These are phyloP conservation scores for Microtus montanus DNA, from an alignment of 2,113 vertebrate species.

Conservation along the genomic window DNA sequence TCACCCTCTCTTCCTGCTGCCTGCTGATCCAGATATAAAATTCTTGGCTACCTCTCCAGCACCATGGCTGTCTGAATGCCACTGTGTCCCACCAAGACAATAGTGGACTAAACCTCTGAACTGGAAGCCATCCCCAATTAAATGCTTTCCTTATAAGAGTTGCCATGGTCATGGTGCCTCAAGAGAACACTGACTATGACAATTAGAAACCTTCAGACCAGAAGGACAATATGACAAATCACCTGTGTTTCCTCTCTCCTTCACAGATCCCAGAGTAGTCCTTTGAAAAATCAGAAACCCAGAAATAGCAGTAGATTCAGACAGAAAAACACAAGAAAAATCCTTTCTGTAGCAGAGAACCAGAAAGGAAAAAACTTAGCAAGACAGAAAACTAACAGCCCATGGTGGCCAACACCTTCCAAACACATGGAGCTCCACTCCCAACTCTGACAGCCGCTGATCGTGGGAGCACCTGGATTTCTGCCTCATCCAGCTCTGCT, in stretches of 20 bases:
- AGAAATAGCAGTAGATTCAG: not conserved
- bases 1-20: not conserved
- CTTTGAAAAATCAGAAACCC: not conserved
- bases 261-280: not conserved
- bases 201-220: not conserved
- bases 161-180: not conserved
- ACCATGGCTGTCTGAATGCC: not conserved
- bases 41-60: not conserved
- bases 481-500: not conserved
- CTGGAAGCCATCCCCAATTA: not conserved
- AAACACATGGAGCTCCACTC: not conserved
- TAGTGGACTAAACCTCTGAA: not conserved
- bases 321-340: not conserved
- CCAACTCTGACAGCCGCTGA: not conserved
- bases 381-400: not conserved
- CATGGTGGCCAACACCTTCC: not conserved
- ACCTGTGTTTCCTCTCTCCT: not conserved
- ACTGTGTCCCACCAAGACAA: not conserved
- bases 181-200: not conserved
- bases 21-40: not conserved
- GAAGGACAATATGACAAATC: not conserved
- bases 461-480: not conserved
- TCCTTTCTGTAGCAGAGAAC: not conserved
- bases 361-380: not conserved
- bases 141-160: not conserved